A percentile compares a stretch with the other conserved stretches of the same genome.
Conservation (phyloP, 2,888 invertebrate genomes). For the Biston betularia region DNA sequence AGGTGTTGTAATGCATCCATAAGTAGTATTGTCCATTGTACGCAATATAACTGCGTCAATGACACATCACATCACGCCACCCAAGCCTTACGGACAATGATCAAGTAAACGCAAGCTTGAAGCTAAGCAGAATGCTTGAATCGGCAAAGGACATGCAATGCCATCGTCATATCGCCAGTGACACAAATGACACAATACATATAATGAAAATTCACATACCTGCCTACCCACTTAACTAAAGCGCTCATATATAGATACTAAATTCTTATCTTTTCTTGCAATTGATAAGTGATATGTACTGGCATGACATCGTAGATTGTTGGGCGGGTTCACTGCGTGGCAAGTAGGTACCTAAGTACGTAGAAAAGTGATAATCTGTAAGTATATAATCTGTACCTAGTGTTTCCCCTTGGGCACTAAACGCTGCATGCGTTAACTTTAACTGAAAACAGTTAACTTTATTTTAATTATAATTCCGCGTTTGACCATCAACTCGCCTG, state of each 20-base stretch:
- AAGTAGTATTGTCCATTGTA: constrained; percentile 29
- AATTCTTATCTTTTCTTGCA: not conserved
- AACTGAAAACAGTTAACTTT: too few species aligned
- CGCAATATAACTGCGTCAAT: constrained; percentile 31
- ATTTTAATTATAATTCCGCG: too few species aligned
- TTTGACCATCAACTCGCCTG: too few species aligned
- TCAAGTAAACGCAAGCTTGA: constrained; percentile 2
- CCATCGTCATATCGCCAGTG: constrained; percentile 34
- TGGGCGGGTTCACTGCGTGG: too few species aligned
- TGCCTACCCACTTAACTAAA: not conserved
- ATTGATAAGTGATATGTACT: too few species aligned
- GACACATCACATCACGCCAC: constrained; percentile 54
- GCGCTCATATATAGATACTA: not conserved
- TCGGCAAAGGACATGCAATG: constrained; percentile 47
- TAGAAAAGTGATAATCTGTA: too few species aligned
- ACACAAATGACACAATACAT: constrained; percentile 59
- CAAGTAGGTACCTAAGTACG: too few species aligned
- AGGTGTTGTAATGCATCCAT: constrained; percentile 29
- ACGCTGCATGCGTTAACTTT: too few species aligned
- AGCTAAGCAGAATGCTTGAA: constrained; percentile 45
- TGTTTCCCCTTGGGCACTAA: too few species aligned
- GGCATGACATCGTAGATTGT: too few species aligned
- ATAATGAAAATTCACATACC: not conserved
- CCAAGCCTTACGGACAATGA: constrained; percentile 2
- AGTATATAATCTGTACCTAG: too few species aligned